These are phyloP conservation scores for Oreochromis mossambicus DNA, from an alignment of 2,797 vertebrate species.

Conservation along the genomic window DNA sequence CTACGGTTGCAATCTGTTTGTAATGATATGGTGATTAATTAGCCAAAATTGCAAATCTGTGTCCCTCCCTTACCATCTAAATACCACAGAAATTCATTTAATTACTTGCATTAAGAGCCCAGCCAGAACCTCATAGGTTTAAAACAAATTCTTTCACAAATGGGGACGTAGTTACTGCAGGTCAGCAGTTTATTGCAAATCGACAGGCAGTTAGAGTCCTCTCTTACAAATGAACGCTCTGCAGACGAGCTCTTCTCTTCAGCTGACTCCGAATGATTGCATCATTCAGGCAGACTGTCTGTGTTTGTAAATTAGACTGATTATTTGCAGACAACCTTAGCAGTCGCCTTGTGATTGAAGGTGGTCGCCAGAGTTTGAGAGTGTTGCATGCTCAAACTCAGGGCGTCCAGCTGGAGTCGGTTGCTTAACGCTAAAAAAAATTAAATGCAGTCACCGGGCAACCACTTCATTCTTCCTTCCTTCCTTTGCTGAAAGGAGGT, in stretches of 20 bases:
- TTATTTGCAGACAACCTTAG: neutral
- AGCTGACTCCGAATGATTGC: neutral
- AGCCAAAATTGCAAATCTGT: neutral
- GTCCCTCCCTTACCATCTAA: neutral
- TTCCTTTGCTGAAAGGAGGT: neutral
- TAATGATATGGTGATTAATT: neutral
- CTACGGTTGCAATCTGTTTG: neutral
- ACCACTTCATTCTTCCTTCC: neutral
- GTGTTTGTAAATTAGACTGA: neutral
- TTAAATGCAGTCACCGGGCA: neutral
- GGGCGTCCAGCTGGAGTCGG: neutral
- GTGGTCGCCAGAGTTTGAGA: neutral
- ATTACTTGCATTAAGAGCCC: neutral
- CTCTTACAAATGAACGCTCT: neutral
- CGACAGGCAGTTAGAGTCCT: rapidly evolving
- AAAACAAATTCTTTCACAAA: neutral
- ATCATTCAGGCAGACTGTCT: neutral
- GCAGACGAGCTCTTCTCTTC: neutral
- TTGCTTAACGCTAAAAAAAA: neutral
- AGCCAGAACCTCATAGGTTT: neutral
- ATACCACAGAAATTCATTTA: neutral
- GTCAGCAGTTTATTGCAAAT: neutral
- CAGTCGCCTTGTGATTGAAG: neutral
- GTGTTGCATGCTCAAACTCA: neutral
- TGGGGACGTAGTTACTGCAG: neutral